Conservation (phyloP, 2,888 invertebrate species). For the Machimus rusticus region DNA sequence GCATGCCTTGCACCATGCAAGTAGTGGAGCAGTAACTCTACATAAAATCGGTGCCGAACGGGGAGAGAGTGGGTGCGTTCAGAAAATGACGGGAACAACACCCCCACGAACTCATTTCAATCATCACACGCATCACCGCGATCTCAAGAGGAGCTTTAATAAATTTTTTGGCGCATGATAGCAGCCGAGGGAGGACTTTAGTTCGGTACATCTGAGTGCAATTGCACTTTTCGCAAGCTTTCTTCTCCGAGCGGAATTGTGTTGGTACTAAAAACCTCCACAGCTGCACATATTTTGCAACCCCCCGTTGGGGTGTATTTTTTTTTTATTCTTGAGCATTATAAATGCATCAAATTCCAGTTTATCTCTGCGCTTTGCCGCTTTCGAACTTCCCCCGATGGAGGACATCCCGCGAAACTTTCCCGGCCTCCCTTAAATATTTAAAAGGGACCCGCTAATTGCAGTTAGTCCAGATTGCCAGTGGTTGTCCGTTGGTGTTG, state of each 20-base stretch:
- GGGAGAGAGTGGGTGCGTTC: neutral
- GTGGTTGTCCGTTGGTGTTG: neutral
- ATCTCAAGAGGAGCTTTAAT: neutral
- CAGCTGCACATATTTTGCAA: neutral
- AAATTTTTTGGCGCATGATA: conserved; percentile 5
- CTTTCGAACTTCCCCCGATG: neutral
- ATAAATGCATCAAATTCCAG: neutral
- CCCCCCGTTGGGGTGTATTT: neutral
- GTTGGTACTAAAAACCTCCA: neutral
- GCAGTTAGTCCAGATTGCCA: neutral
- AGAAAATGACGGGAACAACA: neutral
- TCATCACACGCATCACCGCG: neutral
- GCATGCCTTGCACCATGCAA: neutral
- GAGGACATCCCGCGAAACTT: neutral
- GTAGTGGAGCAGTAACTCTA: neutral
- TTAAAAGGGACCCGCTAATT: neutral
- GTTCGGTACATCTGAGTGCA: neutral
- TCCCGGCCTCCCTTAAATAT: neutral
- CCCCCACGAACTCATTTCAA: neutral
- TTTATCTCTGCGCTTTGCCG: neutral
- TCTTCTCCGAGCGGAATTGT: neutral
- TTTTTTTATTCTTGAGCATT: neutral
- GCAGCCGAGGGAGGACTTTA: neutral
- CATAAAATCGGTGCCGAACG: neutral
- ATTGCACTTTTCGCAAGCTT: neutral